Base-by-base conservation (phyloP, 2,797 vertebrate species). In the Tokudaia tokunoshimensis region DNA sequence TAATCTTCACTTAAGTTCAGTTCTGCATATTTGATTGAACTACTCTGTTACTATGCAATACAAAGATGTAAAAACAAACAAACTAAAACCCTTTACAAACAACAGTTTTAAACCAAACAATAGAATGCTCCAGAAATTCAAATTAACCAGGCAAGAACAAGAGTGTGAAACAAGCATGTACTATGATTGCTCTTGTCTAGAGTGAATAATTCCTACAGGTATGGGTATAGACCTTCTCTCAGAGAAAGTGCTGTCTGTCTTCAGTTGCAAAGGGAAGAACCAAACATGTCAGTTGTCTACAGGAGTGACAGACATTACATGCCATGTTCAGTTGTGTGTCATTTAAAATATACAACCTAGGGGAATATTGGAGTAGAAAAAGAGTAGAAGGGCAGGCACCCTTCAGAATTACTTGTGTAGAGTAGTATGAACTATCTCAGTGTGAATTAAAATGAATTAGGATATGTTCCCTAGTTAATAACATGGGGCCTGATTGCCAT, bases 1-100 rank as follows among this genome's bases (percentile, higher is more conserved):
- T 57, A 94, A 78, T 91, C 94, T 57, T 91, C 81, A 88, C 61
- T 91, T 95, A 89, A 84, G 29, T 94, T 97, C 57, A 91, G 1
- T 95, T 96, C 50, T 92, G 34, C 91, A 85, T 92, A n/a, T 94
- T 82, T 82, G 59, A 80, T 84, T 84, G 26, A 80, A 52, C 74
- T 87, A 57, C 67, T 96, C 11, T 92, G 44, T 57, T 70, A 94
- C 34, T 90, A 2, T 92, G 29, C 5, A 83, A 10, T 86, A 86
- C 10, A 78, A 50, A 89, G 37, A 91, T 80, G 84, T 87, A 89
- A 83, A 52, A 52, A 10, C 79, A 50, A 50, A 10, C 34, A 81
- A 59, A 44, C 78, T 55, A 80, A 80, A 80, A n/a, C 52, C 50
- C 50, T 31, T 61, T 82, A 67, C 41, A 85, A 67, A 85, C 5